Evolutionary conservation across 2,797 vertebrate species (phyloP), one percentile per base, ranked within the genome.

Genomic region (Microctenopoma stevenorrisi): DNA sequence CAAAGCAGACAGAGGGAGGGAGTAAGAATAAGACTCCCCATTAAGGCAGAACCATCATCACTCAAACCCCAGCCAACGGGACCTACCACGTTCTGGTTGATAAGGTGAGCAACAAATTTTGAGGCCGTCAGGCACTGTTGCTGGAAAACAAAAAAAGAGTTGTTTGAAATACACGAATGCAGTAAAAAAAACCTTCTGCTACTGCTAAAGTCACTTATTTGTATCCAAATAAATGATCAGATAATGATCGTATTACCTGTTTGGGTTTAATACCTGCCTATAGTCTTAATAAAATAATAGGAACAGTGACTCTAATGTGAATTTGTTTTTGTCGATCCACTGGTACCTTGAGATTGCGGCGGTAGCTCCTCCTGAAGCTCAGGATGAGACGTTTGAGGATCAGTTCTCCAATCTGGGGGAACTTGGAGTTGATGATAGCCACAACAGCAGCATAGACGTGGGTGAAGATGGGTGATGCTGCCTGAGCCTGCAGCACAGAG

Each of bases 71-170:
- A 38, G 51, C 40, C 37, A 47, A 22, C 18, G 5, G 42, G 1
- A 94, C 97, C 43, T 94, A 99, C 97, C 95, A 99, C 97, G 28
- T 99, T 99, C 93, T 99, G 98, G 92, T 99, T 99, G 93, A 99
- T 96, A 83, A 99, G 95, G 89, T 99, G 98, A n/a, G 95, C 98
- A 64, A 99, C 97, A 73, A 99, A 99, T 91, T 99, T 99, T 25
- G 97, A 98, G 70, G 98, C 94, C 0, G 97, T 98, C 62, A 99
- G 92, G 89, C 98, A 99, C 78, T 97, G 98, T 97, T 95, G 96
- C 98, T 99, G 86, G 1, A 94, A 91, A 76, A 84, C 3, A 59
- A 67, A 57, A 57, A 70, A 3, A 81, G 0, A 78, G 4, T 5
- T 5, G 12, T 47, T 49, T 82, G 26, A 79, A 22, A 72, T 50